phyloP scores from a whole-genome alignment of 2,113 vertebrate species.

The Harpagus bidentatus region DNA sequence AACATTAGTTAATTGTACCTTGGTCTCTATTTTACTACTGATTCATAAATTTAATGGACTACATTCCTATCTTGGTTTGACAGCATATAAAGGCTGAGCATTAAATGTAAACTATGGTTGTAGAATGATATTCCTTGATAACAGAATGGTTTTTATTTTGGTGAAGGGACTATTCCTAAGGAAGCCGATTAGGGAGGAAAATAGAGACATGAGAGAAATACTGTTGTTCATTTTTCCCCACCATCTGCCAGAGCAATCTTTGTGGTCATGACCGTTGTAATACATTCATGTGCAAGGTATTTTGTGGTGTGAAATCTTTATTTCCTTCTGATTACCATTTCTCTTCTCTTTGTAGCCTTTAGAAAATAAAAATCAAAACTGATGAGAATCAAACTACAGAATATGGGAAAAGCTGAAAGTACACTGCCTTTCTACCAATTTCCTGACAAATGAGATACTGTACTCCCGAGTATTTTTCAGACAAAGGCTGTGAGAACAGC shows the following conservation, averaged over 20 bases:
- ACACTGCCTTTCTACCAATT: not conserved
- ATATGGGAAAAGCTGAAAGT: not conserved
- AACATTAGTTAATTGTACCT: not conserved
- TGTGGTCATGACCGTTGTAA: rapidly evolving
- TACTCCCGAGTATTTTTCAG: not conserved
- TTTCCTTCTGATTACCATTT: not conserved
- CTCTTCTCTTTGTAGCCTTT: not conserved
- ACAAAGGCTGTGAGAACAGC: slow-evolving; percentile 15
- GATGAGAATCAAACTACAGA: not conserved
- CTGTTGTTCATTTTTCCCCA: not conserved
- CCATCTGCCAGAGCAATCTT: not conserved
- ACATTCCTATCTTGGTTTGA: not conserved
- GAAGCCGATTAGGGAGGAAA: not conserved
- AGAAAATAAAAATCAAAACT: not conserved
- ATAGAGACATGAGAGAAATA: not conserved
- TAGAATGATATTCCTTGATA: not conserved
- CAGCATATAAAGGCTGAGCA: not conserved
- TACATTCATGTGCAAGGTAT: not conserved
- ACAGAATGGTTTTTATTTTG: not conserved
- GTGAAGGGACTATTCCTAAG: not conserved
- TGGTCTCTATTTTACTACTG: not conserved
- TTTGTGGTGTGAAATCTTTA: not conserved
- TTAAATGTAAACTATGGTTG: not conserved
- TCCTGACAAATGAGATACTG: slow-evolving; percentile 22
- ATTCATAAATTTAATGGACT: not conserved